A percentile compares a stretch with the other conserved stretches of the same genome.
Evolutionary conservation across 1,140 invertebrate genomes (phyloP).

Genomic region (Gerris buenoi): DNA sequence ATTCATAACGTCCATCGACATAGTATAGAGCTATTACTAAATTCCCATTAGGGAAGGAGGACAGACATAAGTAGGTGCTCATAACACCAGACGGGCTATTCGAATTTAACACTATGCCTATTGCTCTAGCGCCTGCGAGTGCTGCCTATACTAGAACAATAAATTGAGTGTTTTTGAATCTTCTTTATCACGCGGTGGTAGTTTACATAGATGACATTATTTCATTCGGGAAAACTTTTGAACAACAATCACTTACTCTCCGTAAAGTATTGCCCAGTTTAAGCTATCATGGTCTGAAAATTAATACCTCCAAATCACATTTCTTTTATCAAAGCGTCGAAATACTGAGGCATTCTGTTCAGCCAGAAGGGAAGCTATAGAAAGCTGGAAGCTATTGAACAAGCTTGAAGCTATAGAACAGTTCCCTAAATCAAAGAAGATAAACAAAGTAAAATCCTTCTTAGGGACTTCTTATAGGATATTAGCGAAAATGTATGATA

Average conservation of each 20-base stretch:
- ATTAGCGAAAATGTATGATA: neutral
- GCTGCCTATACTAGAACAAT: neutral
- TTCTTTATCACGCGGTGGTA: neutral
- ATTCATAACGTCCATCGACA: neutral
- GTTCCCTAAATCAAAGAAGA: neutral
- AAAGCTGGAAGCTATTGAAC: no score
- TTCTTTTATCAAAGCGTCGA: neutral
- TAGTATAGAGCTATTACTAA: neutral
- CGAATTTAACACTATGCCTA: neutral
- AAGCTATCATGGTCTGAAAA: neutral
- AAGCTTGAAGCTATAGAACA: neutral
- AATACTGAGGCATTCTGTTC: neutral
- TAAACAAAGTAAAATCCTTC: neutral
- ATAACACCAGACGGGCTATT: neutral
- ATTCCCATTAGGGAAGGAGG: neutral
- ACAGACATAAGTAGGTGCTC: neutral
- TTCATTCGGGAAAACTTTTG: neutral
- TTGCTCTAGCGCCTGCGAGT: neutral
- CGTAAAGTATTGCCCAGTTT: neutral
- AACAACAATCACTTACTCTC: neutral
- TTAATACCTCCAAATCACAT: neutral
- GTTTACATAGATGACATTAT: neutral
- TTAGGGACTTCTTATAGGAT: neutral
- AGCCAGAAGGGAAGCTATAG: neutral
- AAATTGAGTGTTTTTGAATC: neutral